phyloP scores from a whole-genome alignment of 2,797 vertebrate genomes.

The Neosilurus hyrtlii region DNA sequence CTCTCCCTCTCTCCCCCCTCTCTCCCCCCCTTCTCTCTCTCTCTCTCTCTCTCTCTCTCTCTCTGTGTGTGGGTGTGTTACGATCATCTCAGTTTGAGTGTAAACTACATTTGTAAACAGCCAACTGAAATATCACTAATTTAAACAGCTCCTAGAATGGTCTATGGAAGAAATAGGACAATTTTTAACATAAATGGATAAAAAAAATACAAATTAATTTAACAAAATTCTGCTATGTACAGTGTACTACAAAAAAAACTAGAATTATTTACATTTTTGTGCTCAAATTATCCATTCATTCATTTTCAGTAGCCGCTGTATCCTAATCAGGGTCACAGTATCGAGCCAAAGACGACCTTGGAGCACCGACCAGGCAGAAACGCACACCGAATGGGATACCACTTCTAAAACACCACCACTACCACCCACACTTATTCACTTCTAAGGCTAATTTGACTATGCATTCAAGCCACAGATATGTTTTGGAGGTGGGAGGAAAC shows the following conservation, averaged over 20 bases:
- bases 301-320: background rate
- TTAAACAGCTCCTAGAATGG: background rate
- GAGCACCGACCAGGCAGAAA: background rate
- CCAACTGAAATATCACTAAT: background rate
- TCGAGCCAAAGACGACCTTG: background rate
- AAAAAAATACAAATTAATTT: background rate
- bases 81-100: too few relatives aligned
- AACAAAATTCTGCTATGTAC: background rate
- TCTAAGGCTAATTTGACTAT: too few relatives aligned
- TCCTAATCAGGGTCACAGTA: background rate
- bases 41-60: too few relatives aligned
- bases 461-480: background rate
- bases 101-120: too few relatives aligned
- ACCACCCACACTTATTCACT: background rate
- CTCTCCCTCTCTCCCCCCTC: too few relatives aligned
- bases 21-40: too few relatives aligned
- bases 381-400: background rate
- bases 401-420: background rate
- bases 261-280: background rate
- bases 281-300: background rate
- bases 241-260: background rate
- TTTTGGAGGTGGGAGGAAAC: background rate
- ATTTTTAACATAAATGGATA: background rate
- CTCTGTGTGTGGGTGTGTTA: too few relatives aligned
- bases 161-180: background rate